phyloP scores from a whole-genome alignment of 1,140 invertebrate genomes.

The Heliconius hermathena region DNA sequence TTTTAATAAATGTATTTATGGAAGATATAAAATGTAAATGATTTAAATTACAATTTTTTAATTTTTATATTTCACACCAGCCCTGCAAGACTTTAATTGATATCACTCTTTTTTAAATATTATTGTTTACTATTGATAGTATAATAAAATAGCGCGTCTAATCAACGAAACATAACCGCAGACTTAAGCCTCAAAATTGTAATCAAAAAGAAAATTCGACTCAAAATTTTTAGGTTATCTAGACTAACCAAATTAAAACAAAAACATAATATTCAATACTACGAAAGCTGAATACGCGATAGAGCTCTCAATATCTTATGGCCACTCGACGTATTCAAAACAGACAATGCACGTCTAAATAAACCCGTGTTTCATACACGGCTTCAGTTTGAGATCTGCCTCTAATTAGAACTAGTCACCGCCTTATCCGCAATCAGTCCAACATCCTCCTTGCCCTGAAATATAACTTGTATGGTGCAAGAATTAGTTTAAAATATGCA shows the following conservation, averaged over 20 bases:
- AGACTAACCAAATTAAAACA: not conserved
- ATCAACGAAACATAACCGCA: no score
- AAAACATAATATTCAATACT: not conserved
- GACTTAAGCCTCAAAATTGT: not conserved
- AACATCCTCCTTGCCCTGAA: conserved; percentile 45
- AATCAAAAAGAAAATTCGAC: not conserved
- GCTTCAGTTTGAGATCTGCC: conserved; percentile 11
- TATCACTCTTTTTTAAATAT: no score
- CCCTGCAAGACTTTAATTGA: no score
- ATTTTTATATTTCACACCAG: no score
- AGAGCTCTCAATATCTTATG: not conserved
- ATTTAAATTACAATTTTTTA: no score
- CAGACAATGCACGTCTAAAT: conserved; percentile 12
- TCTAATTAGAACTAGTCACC: conserved; percentile 54
- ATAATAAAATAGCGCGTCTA: no score
- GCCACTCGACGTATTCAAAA: not conserved
- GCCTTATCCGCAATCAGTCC: conserved; percentile 55
- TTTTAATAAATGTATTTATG: no score
- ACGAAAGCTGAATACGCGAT: not conserved
- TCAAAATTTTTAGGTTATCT: not conserved
- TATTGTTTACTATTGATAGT: no score
- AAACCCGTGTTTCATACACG: not conserved
- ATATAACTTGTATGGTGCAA: conserved; percentile 28
- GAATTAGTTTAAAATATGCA: not conserved
- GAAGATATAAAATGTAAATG: no score